phyloP scores from a whole-genome alignment of 1,140 invertebrate species.

The Neuroterus valhalla region DNA sequence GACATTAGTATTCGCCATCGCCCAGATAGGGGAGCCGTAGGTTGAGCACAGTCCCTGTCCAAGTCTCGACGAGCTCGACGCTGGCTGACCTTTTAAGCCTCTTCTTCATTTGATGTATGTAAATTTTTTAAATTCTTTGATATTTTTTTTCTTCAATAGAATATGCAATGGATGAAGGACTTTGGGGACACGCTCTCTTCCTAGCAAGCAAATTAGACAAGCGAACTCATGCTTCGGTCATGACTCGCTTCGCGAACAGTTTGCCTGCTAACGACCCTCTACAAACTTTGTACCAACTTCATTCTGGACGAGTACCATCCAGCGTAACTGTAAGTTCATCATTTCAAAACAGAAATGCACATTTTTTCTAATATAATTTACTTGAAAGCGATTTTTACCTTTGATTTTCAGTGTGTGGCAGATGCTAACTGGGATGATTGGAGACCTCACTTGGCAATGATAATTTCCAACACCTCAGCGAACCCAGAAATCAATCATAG shows the following conservation, averaged over 20 bases:
- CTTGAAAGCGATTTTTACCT: constrained; percentile 45
- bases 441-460: constrained; percentile 95
- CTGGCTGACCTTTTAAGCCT: too few species aligned
- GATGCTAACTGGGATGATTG: constrained; percentile 96
- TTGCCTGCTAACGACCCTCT: constrained; percentile 91
- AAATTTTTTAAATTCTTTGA: constrained; percentile 39
- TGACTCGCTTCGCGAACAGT: constrained; percentile 92
- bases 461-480: constrained; percentile 90
- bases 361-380: constrained; percentile 31
- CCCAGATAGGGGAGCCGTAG: too few species aligned
- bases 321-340: constrained; percentile 83
- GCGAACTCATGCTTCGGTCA: constrained; percentile 89
- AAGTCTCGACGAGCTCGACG: too few species aligned
- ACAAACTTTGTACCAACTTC: constrained; percentile 93
- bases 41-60: too few species aligned
- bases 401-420: constrained; percentile 79
- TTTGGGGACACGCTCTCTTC: constrained; percentile 97
- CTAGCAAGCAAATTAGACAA: constrained; percentile 92
- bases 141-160: constrained; percentile 76
- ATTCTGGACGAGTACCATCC: constrained; percentile 89
- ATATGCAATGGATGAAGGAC: constrained; percentile 90
- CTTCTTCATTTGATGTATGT: not conserved
- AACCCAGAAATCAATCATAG: constrained; percentile 88
- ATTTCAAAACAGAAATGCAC: constrained; percentile 34
- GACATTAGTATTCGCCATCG: too few species aligned